phyloP scores from a whole-genome alignment of 2,113 vertebrate species.

The Theristicus caerulescens region DNA sequence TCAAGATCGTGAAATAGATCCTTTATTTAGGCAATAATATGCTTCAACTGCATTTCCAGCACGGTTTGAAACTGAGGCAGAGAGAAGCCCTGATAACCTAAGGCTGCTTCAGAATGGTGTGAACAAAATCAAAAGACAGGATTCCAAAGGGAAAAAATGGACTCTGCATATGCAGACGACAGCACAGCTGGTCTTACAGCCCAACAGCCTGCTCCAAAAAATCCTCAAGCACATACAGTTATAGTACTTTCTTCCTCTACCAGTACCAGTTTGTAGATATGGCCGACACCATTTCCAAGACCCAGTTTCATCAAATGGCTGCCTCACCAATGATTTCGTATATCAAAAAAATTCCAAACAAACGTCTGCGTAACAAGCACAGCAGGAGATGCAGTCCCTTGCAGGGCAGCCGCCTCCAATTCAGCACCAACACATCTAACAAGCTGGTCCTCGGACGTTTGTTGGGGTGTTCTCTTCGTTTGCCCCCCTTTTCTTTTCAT shows the following conservation, averaged over 20 bases:
- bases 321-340: neutral
- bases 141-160: neutral
- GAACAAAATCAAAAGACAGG: neutral
- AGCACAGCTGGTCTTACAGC: neutral
- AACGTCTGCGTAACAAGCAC: neutral
- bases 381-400: neutral
- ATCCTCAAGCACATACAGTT: neutral
- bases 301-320: neutral
- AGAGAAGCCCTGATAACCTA: neutral
- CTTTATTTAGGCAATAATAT: neutral
- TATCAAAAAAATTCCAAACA: neutral
- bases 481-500: neutral
- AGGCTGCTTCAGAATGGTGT: neutral
- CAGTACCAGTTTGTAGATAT: neutral
- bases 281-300: neutral
- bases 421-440: neutral
- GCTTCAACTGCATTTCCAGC: neutral
- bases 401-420: neutral
- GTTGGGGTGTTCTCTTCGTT: neutral
- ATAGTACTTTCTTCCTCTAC: neutral
- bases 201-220: neutral
- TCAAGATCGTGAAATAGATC: neutral
- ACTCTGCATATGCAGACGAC: neutral
- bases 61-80: neutral
- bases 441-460: neutral